Conservation (phyloP, 2,113 vertebrate species). For the Phaethon lepturus region DNA sequence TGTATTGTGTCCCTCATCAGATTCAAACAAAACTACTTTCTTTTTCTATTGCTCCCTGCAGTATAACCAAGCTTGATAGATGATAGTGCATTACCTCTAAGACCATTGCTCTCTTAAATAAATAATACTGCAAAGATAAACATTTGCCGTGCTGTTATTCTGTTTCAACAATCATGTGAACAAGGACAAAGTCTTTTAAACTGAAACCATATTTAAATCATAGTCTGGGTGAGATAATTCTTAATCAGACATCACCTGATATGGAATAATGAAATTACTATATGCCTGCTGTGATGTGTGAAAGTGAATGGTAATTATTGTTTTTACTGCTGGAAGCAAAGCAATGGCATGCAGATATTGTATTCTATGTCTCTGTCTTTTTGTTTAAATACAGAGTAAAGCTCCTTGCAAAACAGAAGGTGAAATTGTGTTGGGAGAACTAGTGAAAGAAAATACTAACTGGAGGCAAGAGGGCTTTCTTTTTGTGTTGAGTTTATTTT, state of each 20-base stretch:
- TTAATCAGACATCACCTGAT: not conserved
- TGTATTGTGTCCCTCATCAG: not conserved
- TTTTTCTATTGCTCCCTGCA: not conserved
- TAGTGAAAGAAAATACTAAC: not conserved
- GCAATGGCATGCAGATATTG: not conserved
- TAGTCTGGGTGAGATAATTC: not conserved
- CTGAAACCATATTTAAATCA: not conserved
- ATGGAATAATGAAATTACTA: not conserved
- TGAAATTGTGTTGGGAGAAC: not conserved
- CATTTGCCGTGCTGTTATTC: not conserved
- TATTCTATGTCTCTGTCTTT: not conserved
- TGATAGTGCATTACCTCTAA: not conserved
- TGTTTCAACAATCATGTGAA: not conserved
- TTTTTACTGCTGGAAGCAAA: not conserved
- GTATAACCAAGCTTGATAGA: not conserved
- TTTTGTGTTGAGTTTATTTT: not conserved
- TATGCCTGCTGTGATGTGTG: not conserved
- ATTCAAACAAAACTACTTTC: not conserved
- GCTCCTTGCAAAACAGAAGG: not conserved
- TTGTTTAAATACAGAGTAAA: not conserved
- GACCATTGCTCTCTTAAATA: not conserved
- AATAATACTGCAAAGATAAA: not conserved
- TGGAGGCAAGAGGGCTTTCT: not conserved
- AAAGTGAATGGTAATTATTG: not conserved
- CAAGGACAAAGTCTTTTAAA: not conserved